Percentiles rank a stretch among this genome's conserved stretches.
Evolutionary conservation across 2,113 vertebrate species (phyloP).

Genomic region (Microtus ochrogaster): DNA sequence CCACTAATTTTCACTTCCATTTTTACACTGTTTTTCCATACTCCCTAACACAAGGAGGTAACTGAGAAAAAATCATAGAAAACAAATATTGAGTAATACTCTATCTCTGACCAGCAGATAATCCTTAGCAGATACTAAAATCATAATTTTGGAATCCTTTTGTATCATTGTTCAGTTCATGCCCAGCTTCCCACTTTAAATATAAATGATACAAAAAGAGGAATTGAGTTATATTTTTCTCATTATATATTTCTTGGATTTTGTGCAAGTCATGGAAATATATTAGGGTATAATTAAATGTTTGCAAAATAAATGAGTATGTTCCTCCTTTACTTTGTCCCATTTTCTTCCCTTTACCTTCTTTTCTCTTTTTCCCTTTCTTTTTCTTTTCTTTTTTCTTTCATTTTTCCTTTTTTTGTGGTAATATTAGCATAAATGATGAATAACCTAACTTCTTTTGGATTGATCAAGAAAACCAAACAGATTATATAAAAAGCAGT

Average conservation of each 20-base stretch:
- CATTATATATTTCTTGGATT: not conserved
- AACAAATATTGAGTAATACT: not conserved
- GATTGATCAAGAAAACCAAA: slow-evolving; percentile 9
- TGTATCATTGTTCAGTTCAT: not conserved
- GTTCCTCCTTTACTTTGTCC: not conserved
- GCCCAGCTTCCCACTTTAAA: not conserved
- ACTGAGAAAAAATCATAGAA: not conserved
- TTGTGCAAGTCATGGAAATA: not conserved
- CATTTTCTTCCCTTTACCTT: not conserved
- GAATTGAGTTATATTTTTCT: not conserved
- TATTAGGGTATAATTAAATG: not conserved
- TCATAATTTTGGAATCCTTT: not conserved
- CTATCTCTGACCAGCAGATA: not conserved
- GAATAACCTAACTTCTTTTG: slow-evolving; percentile 6
- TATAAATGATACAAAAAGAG: not conserved
- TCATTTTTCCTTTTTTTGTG: not conserved
- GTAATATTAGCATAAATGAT: not conserved
- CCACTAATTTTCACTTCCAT: not conserved
- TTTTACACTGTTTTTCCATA: not conserved
- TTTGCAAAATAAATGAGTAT: not conserved
- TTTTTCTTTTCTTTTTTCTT: not conserved
- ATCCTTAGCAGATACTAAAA: not conserved
- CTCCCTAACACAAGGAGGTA: not conserved
- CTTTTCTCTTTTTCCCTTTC: not conserved
- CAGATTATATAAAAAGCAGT: slow-evolving; percentile 20